These are phyloP conservation scores for Capreolus pygargus DNA, from an alignment of 2,113 vertebrate genomes.

Conservation along the genomic window DNA sequence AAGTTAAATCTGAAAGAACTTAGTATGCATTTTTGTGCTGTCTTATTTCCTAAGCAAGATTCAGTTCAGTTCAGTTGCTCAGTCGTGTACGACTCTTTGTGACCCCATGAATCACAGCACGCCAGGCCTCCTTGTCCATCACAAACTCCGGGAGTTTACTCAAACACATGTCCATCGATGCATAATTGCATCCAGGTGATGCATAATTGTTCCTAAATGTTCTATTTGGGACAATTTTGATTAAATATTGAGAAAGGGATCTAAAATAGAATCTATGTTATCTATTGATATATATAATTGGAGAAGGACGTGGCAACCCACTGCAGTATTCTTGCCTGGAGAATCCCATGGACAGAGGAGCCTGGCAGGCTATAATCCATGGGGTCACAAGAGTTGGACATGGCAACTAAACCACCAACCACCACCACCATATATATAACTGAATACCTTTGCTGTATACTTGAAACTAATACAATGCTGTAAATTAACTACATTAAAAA, in stretches of 20 bases:
- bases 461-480: neutral
- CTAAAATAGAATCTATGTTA: neutral
- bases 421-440: neutral
- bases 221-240: neutral
- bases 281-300: neutral
- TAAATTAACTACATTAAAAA: neutral
- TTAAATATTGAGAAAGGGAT: neutral
- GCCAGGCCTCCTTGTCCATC: neutral
- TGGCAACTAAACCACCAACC: neutral
- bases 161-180: neutral
- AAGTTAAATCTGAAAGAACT: neutral
- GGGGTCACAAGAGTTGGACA: neutral
- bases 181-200: no score
- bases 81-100: accelerated
- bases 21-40: neutral
- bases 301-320: neutral
- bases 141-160: neutral
- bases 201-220: neutral
- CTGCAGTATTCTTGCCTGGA: neutral
- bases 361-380: neutral
- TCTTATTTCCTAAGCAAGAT: neutral
- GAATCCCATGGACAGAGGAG: neutral
- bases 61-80: neutral
- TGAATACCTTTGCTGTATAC: neutral
- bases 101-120: neutral